Base-by-base conservation (phyloP, 2,797 vertebrate genomes). In the Gila robusta region DNA sequence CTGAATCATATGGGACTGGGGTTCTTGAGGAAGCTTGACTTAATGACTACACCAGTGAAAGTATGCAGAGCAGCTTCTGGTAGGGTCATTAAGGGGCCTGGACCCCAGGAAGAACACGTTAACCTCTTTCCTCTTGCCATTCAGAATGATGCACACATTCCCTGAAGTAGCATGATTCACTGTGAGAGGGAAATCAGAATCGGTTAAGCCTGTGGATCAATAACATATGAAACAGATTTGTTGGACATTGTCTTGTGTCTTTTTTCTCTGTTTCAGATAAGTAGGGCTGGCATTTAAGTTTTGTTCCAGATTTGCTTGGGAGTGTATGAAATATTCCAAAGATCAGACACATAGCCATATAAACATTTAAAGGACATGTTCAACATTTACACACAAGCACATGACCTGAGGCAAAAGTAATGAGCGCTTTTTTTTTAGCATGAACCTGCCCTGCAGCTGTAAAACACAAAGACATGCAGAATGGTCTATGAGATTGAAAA, bases 31-130 rank as follows among this genome's bases (percentile, higher is more conserved):
- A 88, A 91, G 87, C 69, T 69, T 69, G 59, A 8, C 83, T 87
- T 95, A 93, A 95, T 92, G 93, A 90, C 77, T 95, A 86, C 89
- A 92, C 82, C 94, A 94, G 95, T 90, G 84, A 90, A 95, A 94
- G 90, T 93, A 95, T 95, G 94, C 91, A 91, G 87, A 91, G 64
- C 62, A 87, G 87, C 90, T 90, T 94, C 95, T 96, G 95, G 86
- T 95, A 87, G 89, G 92, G 88, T 94, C 94, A 91, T 96, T 95
- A 96, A 91, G 94, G 93, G 93, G 91, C 94, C 90, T 2, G 59
- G 82, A 87, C 88, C 87, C 79, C 85, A 83, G 80, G 72, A 73
- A 70, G 89, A 84, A 82, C 71, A 89, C 56, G 2, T 81, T 80
- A 32, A 71, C 66, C 62, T 41, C 72, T 87, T 92, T 93, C 91